Conservation (phyloP, 2,888 invertebrate genomes). For the Pasiphila rectangulata region DNA sequence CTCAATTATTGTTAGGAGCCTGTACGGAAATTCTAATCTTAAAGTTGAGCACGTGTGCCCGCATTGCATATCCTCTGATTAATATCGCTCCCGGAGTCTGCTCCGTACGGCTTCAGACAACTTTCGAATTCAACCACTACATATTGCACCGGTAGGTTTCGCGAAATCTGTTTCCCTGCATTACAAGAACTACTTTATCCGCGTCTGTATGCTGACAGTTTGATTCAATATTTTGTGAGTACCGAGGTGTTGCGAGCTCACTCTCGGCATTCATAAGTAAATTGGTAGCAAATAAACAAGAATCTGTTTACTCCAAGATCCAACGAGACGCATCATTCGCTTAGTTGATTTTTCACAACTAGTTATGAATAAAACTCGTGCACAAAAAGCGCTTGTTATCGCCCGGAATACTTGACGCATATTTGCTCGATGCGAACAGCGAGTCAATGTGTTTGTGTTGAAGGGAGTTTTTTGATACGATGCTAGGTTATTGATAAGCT, state of each 20-base stretch:
- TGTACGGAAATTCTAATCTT: constrained; percentile 63
- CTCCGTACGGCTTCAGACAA: constrained; percentile 58
- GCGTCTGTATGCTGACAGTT: constrained; percentile 21
- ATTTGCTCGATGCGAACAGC: constrained; percentile 18
- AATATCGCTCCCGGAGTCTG: constrained; percentile 56
- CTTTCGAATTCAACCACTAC: constrained; percentile 50
- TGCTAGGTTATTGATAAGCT: constrained; percentile 34
- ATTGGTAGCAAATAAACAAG: constrained; percentile 22
- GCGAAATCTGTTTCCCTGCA: constrained; percentile 23
- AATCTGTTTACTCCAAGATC: constrained; percentile 21
- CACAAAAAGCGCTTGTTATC: constrained; percentile 24
- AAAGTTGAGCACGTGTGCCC: constrained; percentile 59
- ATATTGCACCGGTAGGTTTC: constrained; percentile 32
- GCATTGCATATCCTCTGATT: constrained; percentile 71
- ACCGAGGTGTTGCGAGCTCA: constrained; percentile 26
- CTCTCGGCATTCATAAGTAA: constrained; percentile 15
- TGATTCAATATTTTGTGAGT: constrained; percentile 25
- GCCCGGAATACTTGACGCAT: constrained; percentile 20
- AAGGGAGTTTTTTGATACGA: constrained; percentile 26
- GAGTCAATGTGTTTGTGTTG: constrained; percentile 28
- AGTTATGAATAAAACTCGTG: constrained; percentile 28
- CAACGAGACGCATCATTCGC: constrained; percentile 28
- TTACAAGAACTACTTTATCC: constrained; percentile 20
- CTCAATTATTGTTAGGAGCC: constrained; percentile 66
- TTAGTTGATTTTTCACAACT: constrained; percentile 27